Conservation (phyloP, 2,888 invertebrate species). For the Apeira syringaria region DNA sequence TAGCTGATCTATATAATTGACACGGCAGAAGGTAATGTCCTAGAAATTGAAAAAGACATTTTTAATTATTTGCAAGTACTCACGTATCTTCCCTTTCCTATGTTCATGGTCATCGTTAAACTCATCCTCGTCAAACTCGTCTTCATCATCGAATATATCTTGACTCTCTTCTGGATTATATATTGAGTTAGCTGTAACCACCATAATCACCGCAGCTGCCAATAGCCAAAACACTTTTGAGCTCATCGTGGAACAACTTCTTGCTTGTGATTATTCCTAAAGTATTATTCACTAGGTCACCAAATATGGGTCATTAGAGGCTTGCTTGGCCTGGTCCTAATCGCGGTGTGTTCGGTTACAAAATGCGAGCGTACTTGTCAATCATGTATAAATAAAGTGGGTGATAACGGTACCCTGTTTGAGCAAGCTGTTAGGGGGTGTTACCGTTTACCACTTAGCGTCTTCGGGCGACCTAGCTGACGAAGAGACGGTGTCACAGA, state of each 20-base stretch:
- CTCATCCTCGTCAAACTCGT: constrained; percentile 36
- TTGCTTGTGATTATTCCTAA: background rate
- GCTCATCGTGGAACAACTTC: constrained; percentile 24
- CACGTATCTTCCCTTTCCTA: constrained; percentile 65
- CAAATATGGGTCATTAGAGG: constrained; percentile 30
- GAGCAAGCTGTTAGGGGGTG: constrained; percentile 61
- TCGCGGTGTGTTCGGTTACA: constrained; percentile 33
- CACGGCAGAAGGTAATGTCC: too few relatives aligned
- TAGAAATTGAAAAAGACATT: too few relatives aligned
- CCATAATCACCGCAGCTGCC: constrained; percentile 41
- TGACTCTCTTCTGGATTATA: constrained; percentile 28
- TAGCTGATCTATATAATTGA: too few relatives aligned
- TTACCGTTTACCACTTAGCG: constrained; percentile 73
- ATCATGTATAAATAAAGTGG: constrained; percentile 66
- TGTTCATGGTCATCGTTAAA: constrained; percentile 30
- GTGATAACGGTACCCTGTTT: constrained; percentile 72
- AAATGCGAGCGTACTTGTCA: constrained; percentile 54
- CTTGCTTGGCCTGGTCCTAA: constrained; percentile 24
- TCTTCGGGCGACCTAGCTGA: constrained; percentile 29
- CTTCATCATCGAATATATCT: constrained; percentile 37
- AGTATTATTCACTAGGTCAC: constrained; percentile 1
- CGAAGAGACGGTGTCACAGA: constrained; percentile 18
- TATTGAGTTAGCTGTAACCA: constrained; percentile 49
- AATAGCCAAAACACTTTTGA: constrained; percentile 50
- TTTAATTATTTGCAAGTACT: too few relatives aligned